Evolutionary conservation across 2,888 invertebrate species (phyloP), one percentile per base, ranked within the genome.

Genomic region (Stegophylla sp.): DNA sequence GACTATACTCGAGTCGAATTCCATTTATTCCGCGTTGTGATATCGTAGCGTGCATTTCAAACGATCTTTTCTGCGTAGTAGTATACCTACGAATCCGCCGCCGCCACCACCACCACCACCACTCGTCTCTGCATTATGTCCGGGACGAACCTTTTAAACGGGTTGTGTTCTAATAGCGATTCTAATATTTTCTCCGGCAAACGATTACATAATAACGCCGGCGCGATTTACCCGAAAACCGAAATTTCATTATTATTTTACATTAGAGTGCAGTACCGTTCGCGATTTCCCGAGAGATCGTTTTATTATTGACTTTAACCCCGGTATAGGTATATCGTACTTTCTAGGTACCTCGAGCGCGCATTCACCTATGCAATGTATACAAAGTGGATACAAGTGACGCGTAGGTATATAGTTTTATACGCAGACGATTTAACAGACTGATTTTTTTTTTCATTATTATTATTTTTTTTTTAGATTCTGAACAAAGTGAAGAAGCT

Each of bases 281-380:
- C 59, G 28, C 59, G 48, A 75, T 73, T 69, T 81, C 81, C 63
- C 82, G 66, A 81, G 71, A 28, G 69, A 63, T 81, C 82, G 45
- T 53, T 82, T 82, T 76, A 74, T 72, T 20, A 74, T 72, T 20
- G 73, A 67, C 64, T 75, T 66, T 61, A 82, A 67, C 56, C 53
- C 64, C 56, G 10, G 51, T 45, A 41, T 56, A 43, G n/a, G n/a
- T 43, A 45, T 73, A 1, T 7, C 10, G 2, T 34, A 7, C 34
- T 7, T 34, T 7, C 34, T 34, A n/a, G n/a, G n/a, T n/a, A n/a
- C 34, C 73, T 61, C 28, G 26, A 26, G 10, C 5, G 10, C 1
- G 26, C 51, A n/a, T 51, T 51, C 17, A 43, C 17, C 7, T n/a
- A n/a, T n/a, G n/a, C n/a, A n/a, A n/a, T n/a, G n/a, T n/a, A n/a